Evolutionary conservation across 2,113 vertebrate genomes (phyloP), one percentile per base, ranked within the genome.

Genomic region (Argyrosomus japonicus): DNA sequence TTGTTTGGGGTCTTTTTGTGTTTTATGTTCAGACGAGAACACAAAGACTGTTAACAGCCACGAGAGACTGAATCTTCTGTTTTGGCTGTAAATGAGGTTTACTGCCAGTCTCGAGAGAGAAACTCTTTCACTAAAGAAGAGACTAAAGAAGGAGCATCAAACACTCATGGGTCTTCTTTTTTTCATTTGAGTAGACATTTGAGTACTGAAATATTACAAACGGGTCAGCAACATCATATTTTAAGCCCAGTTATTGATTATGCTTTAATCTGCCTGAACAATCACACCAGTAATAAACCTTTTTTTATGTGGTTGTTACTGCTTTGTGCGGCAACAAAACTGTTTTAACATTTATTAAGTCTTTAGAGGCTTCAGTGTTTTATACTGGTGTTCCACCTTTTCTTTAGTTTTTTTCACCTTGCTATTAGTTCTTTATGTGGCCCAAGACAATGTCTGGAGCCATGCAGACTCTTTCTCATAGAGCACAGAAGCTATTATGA

Each of bases 1-100:
- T 45, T 27, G 6, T 48, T 57, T 57, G 10, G 32, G 27, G 10
- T 62, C 2, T 6, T 79, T 57, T 15, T 57, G 0, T 2, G 17
- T 69, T 76, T 76, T 62, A 56, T 68, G 45, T 40, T 65, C 57
- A 23, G 25, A 67, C n/a, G n/a, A 7, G 1, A 72, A 60, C 32
- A 81, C 45, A 64, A 11, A 67, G 23, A 40, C 21, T 13, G 25
- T 47, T 75, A 71, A 65, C 61, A 1, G 0, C 6, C 60, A 56
- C 4, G 0, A 56, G 2, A 75, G 68, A 68, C 8, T 64, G 25
- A 51, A 43, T 32, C 19, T 27, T 63, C 17, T 71, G 62, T 68
- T 73, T 36, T n/a, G 60, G 18, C 68, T 63, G 15, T 82, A 61
- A 79, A 75, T 60, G 10, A 12, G 15, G 23, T 86, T 88, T 75